Evolutionary conservation across 2,113 vertebrate genomes (phyloP).

Genomic region (Ornithorhynchus anatinus): DNA sequence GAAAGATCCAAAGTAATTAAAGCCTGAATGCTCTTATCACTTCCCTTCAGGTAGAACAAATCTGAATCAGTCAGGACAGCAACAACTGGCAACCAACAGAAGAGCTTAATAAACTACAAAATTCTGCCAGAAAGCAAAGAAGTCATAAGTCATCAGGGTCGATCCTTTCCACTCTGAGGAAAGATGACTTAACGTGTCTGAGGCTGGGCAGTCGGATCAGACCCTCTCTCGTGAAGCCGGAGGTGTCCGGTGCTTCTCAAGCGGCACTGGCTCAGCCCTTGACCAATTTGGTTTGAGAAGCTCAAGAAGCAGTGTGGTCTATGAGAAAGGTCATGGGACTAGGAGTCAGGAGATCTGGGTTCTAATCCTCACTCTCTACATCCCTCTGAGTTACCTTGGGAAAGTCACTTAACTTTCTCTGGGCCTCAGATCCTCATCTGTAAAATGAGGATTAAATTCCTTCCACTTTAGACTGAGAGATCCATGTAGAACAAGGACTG

Average conservation of each 20-base stretch:
- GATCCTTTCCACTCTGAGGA: not conserved
- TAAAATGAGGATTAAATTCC: too few relatives aligned
- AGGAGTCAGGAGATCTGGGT: too few relatives aligned
- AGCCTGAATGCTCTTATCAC: slow-evolving; percentile 11
- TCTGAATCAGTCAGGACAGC: slow-evolving; percentile 35
- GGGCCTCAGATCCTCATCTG: too few relatives aligned
- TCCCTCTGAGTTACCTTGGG: too few relatives aligned
- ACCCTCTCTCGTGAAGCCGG: slow-evolving; percentile 18
- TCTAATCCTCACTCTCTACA: too few relatives aligned
- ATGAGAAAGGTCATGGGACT: too few relatives aligned
- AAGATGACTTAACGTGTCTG: not conserved
- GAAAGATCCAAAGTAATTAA: slow-evolving; percentile 33
- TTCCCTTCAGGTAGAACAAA: slow-evolving; percentile 37
- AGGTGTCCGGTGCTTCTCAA: slow-evolving; percentile 27
- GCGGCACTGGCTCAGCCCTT: slow-evolving; percentile 16
- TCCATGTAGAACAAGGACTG: too few relatives aligned
- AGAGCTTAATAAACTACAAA: slow-evolving; percentile 11
- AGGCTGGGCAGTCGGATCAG: slow-evolving; percentile 19
- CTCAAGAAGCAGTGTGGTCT: too few relatives aligned
- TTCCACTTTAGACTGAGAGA: too few relatives aligned
- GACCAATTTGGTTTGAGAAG: too few relatives aligned
- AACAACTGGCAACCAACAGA: slow-evolving; percentile 13
- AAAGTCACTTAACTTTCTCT: too few relatives aligned
- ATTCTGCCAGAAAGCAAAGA: slow-evolving; percentile 21
- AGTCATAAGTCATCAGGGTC: slow-evolving; percentile 11